Percentiles rank a stretch among this genome's conserved stretches.
Conservation (phyloP, 2,113 vertebrate species). For the Rhinolophus sinicus region DNA sequence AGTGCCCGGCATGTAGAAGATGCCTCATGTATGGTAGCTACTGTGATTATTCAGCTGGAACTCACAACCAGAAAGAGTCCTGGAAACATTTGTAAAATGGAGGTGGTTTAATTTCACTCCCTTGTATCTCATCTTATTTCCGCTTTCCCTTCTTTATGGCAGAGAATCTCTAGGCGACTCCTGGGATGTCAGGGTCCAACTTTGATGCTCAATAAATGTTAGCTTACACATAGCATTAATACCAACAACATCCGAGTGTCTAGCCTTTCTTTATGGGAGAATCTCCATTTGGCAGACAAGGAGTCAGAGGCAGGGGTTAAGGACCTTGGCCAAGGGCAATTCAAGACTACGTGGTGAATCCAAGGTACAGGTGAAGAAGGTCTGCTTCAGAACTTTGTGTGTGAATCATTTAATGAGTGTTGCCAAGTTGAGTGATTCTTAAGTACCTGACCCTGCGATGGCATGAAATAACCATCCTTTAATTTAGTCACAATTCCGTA, state of each 20-base stretch:
- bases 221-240: background rate
- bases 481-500: background rate
- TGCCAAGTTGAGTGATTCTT: background rate
- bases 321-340: background rate
- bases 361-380: background rate
- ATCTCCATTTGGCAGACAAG: background rate
- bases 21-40: background rate
- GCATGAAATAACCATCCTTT: background rate
- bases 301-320: background rate
- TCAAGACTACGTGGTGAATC: background rate
- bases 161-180: background rate
- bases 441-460: background rate
- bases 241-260: background rate
- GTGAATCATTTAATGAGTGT: background rate
- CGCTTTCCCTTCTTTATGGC: background rate
- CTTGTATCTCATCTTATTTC: background rate
- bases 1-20: background rate
- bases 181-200: background rate
- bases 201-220: background rate
- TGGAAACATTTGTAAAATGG: background rate
- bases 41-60: background rate
- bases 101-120: background rate
- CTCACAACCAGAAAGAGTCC: background rate
- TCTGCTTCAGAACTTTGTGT: background rate
- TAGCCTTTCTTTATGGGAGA: background rate